These are phyloP conservation scores for Mythimna pallens DNA, from an alignment of 2,888 invertebrate species.

Conservation along the genomic window DNA sequence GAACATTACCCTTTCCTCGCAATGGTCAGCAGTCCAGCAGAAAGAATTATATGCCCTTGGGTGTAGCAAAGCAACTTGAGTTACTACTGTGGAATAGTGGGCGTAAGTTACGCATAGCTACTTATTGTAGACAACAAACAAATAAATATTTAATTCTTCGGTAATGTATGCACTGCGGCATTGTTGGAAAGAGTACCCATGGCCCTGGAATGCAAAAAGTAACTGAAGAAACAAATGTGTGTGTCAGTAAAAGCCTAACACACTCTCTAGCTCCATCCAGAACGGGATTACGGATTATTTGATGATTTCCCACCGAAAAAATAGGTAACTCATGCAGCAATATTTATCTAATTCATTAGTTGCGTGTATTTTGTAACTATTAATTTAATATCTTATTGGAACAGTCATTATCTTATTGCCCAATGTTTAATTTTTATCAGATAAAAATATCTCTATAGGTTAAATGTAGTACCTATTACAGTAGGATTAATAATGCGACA, in stretches of 20 bases:
- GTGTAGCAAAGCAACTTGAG: slow-evolving; percentile 16
- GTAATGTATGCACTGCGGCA: slow-evolving; percentile 8
- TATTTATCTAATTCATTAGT: slow-evolving; percentile 10
- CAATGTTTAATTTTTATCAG: slow-evolving; percentile 45
- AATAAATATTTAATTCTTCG: slow-evolving; percentile 6
- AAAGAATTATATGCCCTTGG: slow-evolving; percentile 18
- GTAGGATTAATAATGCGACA: not conserved
- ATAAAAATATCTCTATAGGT: slow-evolving; percentile 39
- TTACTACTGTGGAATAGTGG: not conserved
- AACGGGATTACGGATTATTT: no score
- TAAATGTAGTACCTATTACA: not conserved
- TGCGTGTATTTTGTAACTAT: slow-evolving; percentile 16
- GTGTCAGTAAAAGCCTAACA: no score
- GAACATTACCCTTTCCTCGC: not conserved
- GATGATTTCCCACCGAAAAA: no score
- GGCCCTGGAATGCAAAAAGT: no score
- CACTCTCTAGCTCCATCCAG: no score
- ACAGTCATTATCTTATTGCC: slow-evolving; percentile 42
- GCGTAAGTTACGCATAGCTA: slow-evolving; percentile 5
- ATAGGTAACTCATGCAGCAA: slow-evolving; percentile 4
- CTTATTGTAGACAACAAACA: not conserved
- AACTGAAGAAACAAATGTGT: no score
- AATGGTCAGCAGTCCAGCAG: not conserved
- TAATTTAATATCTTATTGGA: slow-evolving; percentile 13
- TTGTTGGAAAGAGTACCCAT: no score